Evolutionary conservation across 1,140 invertebrate species (phyloP), one percentile per base, ranked within the genome.

Genomic region (Eupristina koningsbergeri): DNA sequence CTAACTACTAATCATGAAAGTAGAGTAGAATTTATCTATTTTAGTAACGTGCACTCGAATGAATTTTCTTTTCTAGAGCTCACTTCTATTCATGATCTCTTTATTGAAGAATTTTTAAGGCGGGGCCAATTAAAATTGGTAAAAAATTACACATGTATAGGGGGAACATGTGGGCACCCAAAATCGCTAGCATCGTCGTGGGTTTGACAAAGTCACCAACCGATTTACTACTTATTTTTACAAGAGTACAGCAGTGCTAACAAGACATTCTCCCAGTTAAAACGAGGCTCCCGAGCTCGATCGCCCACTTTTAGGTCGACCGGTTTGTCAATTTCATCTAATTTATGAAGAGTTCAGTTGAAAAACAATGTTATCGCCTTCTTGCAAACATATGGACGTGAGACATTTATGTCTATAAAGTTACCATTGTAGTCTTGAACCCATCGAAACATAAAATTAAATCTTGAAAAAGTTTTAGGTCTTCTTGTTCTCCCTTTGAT

Each of bases 241-340:
- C 17, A 36, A 67, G 0, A 36, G 64, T 67, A 36, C n/a, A 67
- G 8, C 64, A 15, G 64, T 22, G 34, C 29, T 31, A 0, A 13
- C 47, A 34, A 50, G n/a, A 41, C 71, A 41, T 7, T 39, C 34
- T 69, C 22, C n/a, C n/a, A 31, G 31, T 7, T 1, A 31, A 17
- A 45, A 45, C 41, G 41, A 45, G 41, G n/a, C 11, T 5, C 41
- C 17, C 29, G n/a, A 61, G 61, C 77, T 11, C 58, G 80, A 81
- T 81, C 80, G 80, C 80, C 71, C 80, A 81, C 80, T 81, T 81
- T 74, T 47, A 47, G 36, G 26, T 80, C 71, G 71, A 81, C 80
- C 78, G 78, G 45, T 71, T 71, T 41, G 78, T 39, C 78, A 80
- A 71, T 71, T n/a, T 53, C 64, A n/a, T 36, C 31, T 67, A 80